Percentiles rank a stretch among this genome's conserved stretches.
Conservation (phyloP, 92 coral and sea anemone species). For the Porites evermanni region DNA sequence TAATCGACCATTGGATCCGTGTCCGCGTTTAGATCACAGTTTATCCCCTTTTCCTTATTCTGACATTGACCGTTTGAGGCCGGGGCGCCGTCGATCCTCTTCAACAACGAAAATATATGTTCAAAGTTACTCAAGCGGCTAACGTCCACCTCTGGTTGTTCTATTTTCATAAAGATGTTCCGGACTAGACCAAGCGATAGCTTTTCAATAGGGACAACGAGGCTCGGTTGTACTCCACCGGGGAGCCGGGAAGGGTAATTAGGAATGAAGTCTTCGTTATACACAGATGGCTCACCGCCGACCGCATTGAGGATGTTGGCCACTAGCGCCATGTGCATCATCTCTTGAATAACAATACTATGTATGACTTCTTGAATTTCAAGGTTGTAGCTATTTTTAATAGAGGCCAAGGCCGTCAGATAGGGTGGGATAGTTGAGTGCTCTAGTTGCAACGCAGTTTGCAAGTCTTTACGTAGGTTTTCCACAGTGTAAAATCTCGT, state of each 20-base stretch:
- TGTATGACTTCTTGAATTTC: conserved; percentile 56
- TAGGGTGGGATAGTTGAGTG: conserved; percentile 80
- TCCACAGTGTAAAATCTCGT: conserved; percentile 39
- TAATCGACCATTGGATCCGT: too few species aligned
- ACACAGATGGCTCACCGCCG: conserved; percentile 67
- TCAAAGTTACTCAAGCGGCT: neutral
- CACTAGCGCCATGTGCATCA: conserved; percentile 74
- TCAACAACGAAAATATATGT: neutral
- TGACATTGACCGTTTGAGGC: neutral
- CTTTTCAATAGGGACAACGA: conserved; percentile 71
- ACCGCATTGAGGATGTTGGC: conserved; percentile 83
- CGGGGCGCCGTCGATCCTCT: too few species aligned
- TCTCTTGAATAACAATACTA: conserved; percentile 62
- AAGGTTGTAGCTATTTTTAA: conserved; percentile 61
- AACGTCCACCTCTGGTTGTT: conserved; percentile 39
- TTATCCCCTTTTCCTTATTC: neutral
- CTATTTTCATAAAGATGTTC: conserved; percentile 77
- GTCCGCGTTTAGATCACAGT: too few species aligned
- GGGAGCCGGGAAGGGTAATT: conserved; percentile 75
- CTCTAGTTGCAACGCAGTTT: conserved; percentile 73
- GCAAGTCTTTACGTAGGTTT: conserved; percentile 58
- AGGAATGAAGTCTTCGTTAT: conserved; percentile 42
- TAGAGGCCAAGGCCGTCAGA: conserved; percentile 69
- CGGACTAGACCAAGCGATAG: conserved; percentile 64
- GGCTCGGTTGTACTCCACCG: conserved; percentile 75